phyloP scores from a whole-genome alignment of 2,113 vertebrate genomes.

The Malurus cyaneus region DNA sequence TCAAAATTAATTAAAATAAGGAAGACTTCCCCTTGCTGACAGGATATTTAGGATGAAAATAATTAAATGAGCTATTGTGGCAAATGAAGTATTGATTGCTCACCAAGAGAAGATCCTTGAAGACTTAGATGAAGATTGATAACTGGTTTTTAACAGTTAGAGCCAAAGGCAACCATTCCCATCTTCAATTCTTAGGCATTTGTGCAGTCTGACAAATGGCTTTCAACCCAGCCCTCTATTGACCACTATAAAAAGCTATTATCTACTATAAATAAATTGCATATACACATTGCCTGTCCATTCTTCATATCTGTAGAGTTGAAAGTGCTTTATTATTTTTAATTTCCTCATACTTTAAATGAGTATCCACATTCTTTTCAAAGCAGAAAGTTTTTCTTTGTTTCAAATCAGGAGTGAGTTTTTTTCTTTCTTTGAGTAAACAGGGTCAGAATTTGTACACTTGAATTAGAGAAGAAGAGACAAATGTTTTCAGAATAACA shows the following conservation, averaged over 20 bases:
- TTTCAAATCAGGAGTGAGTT: background rate
- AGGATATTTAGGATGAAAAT: constrained; percentile 70
- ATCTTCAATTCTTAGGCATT: constrained; percentile 5
- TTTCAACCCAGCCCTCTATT: background rate
- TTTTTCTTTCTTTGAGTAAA: background rate
- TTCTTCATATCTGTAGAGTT: background rate
- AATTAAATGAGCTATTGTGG: constrained; percentile 72
- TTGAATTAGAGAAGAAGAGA: background rate
- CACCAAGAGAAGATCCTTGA: constrained; percentile 46
- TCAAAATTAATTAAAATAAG: constrained; percentile 74
- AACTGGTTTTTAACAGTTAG: constrained; percentile 30
- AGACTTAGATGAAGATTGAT: constrained; percentile 59
- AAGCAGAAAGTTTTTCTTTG: background rate
- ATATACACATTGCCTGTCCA: background rate
- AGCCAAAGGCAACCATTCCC: constrained; percentile 40
- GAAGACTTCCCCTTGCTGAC: constrained; percentile 49
- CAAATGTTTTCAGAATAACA: background rate
- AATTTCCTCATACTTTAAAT: background rate
- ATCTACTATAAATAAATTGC: background rate
- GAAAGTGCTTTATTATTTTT: background rate
- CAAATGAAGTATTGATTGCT: constrained; percentile 70
- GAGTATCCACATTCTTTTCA: background rate
- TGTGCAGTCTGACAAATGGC: background rate
- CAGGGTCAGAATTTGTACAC: background rate
- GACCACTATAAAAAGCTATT: constrained; percentile 6